A percentile compares a stretch with the other conserved stretches of the same genome.
These are phyloP conservation scores for Hestina assimilis DNA, from an alignment of 1,140 invertebrate species.

Conservation along the genomic window DNA sequence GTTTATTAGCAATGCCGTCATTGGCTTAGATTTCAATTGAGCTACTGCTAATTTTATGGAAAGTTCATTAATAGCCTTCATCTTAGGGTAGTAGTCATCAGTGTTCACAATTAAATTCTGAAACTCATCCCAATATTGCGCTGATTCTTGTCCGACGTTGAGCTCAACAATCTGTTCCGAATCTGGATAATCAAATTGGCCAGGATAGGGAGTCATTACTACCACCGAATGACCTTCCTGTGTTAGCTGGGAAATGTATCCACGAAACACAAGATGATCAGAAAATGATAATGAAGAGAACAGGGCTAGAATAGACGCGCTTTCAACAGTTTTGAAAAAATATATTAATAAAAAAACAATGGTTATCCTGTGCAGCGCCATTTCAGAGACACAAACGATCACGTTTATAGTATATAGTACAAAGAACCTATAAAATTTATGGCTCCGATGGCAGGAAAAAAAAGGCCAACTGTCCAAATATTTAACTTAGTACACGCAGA, in stretches of 20 bases:
- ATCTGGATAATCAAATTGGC: constrained; percentile 54
- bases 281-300: constrained; percentile 66
- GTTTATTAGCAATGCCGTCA: constrained; percentile 57
- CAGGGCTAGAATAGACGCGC: constrained; percentile 61
- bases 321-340: constrained; percentile 34
- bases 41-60: constrained; percentile 56
- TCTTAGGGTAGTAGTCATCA: constrained; percentile 53
- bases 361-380: constrained; percentile 36
- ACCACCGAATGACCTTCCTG: constrained; percentile 55
- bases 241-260: constrained; percentile 51
- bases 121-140: constrained; percentile 55
- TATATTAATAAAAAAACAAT: constrained; percentile 38
- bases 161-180: constrained; percentile 55
- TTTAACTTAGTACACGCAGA: background rate
- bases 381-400: constrained; percentile 21
- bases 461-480: constrained; percentile 13
- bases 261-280: constrained; percentile 62
- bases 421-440: constrained; percentile 17
- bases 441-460: background rate
- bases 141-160: constrained; percentile 55
- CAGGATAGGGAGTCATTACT: constrained; percentile 70
- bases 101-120: constrained; percentile 47
- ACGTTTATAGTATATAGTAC: background rate
- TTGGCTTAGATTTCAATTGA: constrained; percentile 60
- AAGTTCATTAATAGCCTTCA: constrained; percentile 51